These are phyloP conservation scores for Paragorgia papillata DNA, from an alignment of 92 coral and sea anemone genomes.

Conservation along the genomic window DNA sequence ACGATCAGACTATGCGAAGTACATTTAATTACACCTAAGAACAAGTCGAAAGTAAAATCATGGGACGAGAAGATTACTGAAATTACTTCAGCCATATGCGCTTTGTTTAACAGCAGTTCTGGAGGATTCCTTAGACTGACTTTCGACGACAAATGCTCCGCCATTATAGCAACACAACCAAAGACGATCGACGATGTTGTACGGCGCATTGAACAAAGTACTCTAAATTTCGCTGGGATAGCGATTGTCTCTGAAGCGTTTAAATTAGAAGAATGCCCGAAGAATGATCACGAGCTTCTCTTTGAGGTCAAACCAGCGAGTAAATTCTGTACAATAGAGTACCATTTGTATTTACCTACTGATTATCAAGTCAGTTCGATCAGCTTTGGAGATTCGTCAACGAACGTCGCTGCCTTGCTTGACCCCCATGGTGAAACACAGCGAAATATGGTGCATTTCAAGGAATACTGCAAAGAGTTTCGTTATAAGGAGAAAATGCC, in stretches of 20 bases:
- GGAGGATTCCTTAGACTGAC: neutral
- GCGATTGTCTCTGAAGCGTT: constrained; percentile 22
- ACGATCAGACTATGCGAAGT: neutral
- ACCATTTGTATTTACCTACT: neutral
- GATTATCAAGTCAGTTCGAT: neutral
- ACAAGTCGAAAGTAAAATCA: neutral
- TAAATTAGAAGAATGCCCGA: constrained; percentile 3
- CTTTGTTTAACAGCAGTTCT: constrained; percentile 2
- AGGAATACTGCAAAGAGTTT: neutral
- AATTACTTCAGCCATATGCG: constrained; percentile 15
- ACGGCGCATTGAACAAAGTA: constrained; percentile 33
- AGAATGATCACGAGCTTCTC: neutral
- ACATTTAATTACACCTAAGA: neutral
- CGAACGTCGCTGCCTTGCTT: neutral
- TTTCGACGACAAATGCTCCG: neutral
- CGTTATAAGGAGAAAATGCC: neutral
- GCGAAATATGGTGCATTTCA: neutral
- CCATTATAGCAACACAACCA: neutral
- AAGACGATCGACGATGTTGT: constrained; percentile 15
- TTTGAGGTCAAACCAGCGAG: neutral
- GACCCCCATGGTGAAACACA: neutral
- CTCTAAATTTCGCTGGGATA: constrained; percentile 7
- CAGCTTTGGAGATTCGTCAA: neutral
- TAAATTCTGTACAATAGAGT: neutral
- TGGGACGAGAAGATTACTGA: constrained; percentile 25